Evolutionary conservation across 2,888 invertebrate species (phyloP), one percentile per base, ranked within the genome.

Genomic region (Poecilobothrus nobilitatus): DNA sequence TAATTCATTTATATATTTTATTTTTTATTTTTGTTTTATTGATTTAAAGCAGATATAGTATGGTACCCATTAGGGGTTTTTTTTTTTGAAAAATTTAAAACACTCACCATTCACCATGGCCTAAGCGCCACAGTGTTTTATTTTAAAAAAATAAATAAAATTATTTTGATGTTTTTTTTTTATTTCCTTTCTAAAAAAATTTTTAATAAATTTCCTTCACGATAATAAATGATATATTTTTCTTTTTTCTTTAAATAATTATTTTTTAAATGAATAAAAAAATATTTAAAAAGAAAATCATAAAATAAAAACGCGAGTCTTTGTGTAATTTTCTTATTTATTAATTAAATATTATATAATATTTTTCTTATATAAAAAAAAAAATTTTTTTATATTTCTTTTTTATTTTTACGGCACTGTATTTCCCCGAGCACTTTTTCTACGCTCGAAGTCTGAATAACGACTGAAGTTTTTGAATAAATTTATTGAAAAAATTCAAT

Each of bases 381-480:
- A 21, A 15, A 21, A 63, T 63, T 22, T 63, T 63, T 63, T 15
- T 27, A 63, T 22, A 27, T 27, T 61, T 66, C 10, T 68, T 53
- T n/a, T n/a, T 69, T 67, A 61, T 44, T 44, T 44, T 71, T 72
- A 74, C 74, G 72, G 72, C 73, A 74, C 74, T 76, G 78, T 67
- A 67, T 67, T 74, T 27, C 72, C 73, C 74, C 71, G 74, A 75
- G 75, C 76, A 75, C 76, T 75, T 75, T 74, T 75, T 74, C 73
- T 76, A 74, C 79, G 78, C 80, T 78, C 81, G 79, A 82, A 80
- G 80, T 80, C 79, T 78, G 76, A 77, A 79, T 76, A 76, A 80
- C 79, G 80, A 82, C 82, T 82, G 77, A 81, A 75, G 68, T 74
- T 76, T 76, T 22, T 15, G 4, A 63, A 63, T 22, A 41, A 41